A percentile compares a stretch with the other conserved stretches of the same genome.
These are phyloP conservation scores for Atta texana DNA, from an alignment of 1,140 invertebrate species.

Conservation along the genomic window DNA sequence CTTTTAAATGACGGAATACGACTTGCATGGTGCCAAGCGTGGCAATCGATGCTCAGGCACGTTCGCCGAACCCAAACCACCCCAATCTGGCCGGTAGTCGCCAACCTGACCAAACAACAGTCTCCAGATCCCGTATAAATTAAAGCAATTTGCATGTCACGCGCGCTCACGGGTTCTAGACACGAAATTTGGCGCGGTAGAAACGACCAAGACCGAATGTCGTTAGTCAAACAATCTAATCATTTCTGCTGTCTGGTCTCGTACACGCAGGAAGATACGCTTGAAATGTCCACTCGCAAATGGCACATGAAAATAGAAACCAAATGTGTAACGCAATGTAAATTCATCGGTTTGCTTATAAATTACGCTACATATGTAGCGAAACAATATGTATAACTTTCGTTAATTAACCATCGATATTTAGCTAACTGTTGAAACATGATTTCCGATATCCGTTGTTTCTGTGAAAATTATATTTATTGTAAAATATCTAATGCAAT, in stretches of 20 bases:
- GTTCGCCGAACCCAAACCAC: conserved; percentile 68
- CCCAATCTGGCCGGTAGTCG: conserved; percentile 71
- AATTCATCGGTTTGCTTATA: conserved; percentile 14
- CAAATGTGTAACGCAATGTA: background rate
- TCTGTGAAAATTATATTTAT: background rate
- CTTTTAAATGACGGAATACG: conserved; percentile 60
- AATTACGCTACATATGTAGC: background rate
- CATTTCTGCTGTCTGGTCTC: conserved; percentile 32
- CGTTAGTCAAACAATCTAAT: conserved; percentile 57
- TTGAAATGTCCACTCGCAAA: conserved; percentile 42
- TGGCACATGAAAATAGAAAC: conserved; percentile 16
- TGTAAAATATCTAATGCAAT: background rate
- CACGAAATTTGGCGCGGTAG: conserved; percentile 58
- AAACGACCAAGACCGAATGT: conserved; percentile 51
- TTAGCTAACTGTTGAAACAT: background rate
- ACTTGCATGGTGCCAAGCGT: conserved; percentile 64
- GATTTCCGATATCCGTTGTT: background rate
- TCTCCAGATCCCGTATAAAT: conserved; percentile 79
- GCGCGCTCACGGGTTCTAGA: conserved; percentile 50
- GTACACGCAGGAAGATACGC: conserved; percentile 36
- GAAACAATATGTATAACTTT: background rate
- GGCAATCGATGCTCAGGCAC: conserved; percentile 74
- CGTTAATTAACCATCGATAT: background rate
- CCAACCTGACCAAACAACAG: conserved; percentile 79
- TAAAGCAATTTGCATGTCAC: conserved; percentile 82